Conservation (phyloP, 2,888 invertebrate genomes). For the Vandiemenella viatica region DNA sequence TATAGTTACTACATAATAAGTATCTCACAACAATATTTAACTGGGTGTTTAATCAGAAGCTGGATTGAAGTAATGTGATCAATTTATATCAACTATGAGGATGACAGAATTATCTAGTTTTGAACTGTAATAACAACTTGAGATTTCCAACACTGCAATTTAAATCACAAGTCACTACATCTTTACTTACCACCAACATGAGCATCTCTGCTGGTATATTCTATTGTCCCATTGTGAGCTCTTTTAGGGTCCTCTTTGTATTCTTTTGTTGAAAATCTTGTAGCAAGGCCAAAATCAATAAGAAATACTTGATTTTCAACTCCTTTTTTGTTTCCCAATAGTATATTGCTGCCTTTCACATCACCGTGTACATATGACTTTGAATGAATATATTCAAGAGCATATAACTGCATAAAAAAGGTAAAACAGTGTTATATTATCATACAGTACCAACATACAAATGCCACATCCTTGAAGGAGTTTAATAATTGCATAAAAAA, state of each 20-base stretch:
- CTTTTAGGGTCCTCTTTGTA: slow-evolving; percentile 80
- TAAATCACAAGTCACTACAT: slow-evolving; percentile 65
- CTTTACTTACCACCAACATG: slow-evolving; percentile 71
- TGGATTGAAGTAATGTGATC: too few species aligned
- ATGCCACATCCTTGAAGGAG: too few species aligned
- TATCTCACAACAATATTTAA: too few species aligned
- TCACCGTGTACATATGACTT: slow-evolving; percentile 93
- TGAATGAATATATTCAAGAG: slow-evolving; percentile 81
- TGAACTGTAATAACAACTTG: too few species aligned
- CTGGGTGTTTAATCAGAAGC: too few species aligned
- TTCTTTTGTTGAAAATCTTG: slow-evolving; percentile 51
- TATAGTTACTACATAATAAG: too few species aligned
- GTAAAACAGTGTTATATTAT: too few species aligned
- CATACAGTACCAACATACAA: too few species aligned
- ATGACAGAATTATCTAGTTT: too few species aligned
- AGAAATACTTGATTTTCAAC: slow-evolving; percentile 62
- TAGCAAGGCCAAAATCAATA: slow-evolving; percentile 87
- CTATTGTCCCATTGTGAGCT: slow-evolving; percentile 94
- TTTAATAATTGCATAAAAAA: too few species aligned
- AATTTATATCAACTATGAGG: too few species aligned
- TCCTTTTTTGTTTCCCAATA: slow-evolving; percentile 42
- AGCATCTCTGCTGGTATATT: slow-evolving; percentile 91
- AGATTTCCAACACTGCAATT: too few species aligned
- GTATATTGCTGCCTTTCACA: slow-evolving; percentile 90
- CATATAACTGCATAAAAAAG: slow-evolving; percentile 42